Evolutionary conservation across 2,888 invertebrate genomes (phyloP).

Genomic region (Platycnemis pennipes): DNA sequence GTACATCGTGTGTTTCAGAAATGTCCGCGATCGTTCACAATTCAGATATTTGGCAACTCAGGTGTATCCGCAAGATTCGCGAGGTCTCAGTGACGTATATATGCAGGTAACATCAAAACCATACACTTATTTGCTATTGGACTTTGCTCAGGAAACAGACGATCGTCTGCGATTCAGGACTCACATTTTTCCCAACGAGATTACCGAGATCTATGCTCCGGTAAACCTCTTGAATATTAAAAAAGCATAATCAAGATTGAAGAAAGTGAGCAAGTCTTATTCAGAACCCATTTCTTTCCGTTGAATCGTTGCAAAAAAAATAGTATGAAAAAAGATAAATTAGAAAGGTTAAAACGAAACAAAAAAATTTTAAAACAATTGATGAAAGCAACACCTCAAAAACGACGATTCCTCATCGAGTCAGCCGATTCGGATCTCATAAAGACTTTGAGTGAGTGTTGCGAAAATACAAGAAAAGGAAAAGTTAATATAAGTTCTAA

Average conservation of each 20-base stretch:
- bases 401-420: not conserved
- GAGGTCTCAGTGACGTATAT: not conserved
- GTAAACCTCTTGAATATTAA: not conserved
- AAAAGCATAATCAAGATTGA: no score
- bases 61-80: not conserved
- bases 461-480: not conserved
- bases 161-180: not conserved
- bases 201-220: not conserved
- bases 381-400: not conserved
- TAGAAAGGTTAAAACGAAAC: not conserved
- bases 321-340: not conserved
- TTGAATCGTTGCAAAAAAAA: no score
- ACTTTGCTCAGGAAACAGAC: not conserved
- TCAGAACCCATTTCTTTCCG: no score
- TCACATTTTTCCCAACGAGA: not conserved
- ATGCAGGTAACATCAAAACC: not conserved
- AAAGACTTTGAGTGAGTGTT: not conserved
- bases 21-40: not conserved
- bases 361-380: not conserved
- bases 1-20: not conserved
- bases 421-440: not conserved
- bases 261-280: no score
- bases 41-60: not conserved
- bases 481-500: not conserved
- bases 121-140: not conserved